Evolutionary conservation across 2,113 vertebrate genomes (phyloP).

Genomic region (Barbus barbus): DNA sequence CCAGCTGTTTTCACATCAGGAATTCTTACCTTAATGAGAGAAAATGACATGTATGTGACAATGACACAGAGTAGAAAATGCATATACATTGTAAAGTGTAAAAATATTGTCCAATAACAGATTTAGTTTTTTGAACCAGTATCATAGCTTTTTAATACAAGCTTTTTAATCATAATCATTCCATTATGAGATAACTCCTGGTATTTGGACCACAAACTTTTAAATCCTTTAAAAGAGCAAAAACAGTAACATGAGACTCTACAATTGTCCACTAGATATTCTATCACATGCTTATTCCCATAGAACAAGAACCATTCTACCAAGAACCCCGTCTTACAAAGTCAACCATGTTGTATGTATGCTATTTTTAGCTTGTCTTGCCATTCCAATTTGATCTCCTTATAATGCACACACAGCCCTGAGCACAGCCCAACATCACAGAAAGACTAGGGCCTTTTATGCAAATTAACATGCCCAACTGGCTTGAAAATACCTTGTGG

Average conservation of each 20-base stretch:
- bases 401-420: not conserved
- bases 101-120: not conserved
- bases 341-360: not conserved
- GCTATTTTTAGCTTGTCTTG: not conserved
- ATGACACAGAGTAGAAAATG: not conserved
- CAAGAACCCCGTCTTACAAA: too few species aligned
- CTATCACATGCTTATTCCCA: not conserved
- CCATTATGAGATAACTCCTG: not conserved
- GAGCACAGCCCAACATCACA: constrained; percentile 3
- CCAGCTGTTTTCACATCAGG: not conserved
- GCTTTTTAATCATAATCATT: too few species aligned
- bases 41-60: not conserved
- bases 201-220: not conserved
- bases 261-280: not conserved
- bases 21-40: not conserved
- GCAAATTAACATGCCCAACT: constrained; percentile 35
- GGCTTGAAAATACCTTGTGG: constrained; percentile 49
- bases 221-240: not conserved
- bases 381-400: not conserved
- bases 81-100: not conserved
- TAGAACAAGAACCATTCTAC: not conserved
- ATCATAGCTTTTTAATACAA: constrained; percentile 5
- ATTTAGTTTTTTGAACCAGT: not conserved
- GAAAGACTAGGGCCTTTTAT: not conserved
- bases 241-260: not conserved